Base-by-base conservation (phyloP, 1,140 invertebrate genomes). In the Druon quercuslanigerum region DNA sequence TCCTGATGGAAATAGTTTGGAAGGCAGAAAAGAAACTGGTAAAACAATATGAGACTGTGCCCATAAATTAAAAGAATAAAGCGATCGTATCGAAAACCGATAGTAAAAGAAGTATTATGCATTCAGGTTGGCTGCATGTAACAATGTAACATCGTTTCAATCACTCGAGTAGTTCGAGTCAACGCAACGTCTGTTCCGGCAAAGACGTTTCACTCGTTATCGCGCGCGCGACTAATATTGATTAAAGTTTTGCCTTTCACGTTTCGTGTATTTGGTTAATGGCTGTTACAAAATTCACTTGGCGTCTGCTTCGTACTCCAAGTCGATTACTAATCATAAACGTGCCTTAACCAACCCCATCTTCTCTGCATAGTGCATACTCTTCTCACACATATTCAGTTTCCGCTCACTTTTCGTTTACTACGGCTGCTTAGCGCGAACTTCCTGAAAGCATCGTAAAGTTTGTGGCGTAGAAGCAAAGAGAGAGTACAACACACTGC, bases 391-490 rank as follows among this genome's bases (percentile, higher is more conserved):
- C 79, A 84, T 83, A 81, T 71, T 78, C 76, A 71, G 76, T 57
- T 75, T 71, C 75, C 80, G 79, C 78, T 79, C 70, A 52, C 82
- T 81, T 73, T 76, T 70, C 50, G 66, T 81, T 51, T 79, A 78
- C 79, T 75, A 77, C 77, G 81, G 77, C 83, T 85, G 83, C 83
- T 85, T 82, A 84, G 83, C 82, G 79, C 78, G 78, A 79, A 82
- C 84, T 80, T 79, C 79, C 84, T 85, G 84, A 85, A 83, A 84
- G 84, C 84, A 85, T 83, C 82, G 82, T 84, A 85, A 84, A 85
- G 79, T 81, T 83, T 85, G 82, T 80, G 81, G 79, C 71, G 78
- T 78, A 77, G 71, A 71, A 57, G 56, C 57, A 66, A 66, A 66
- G 57, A 66, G 57, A 8, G 57, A 66, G 25, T 66, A 40, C 57